Evolutionary conservation across 2,888 invertebrate species (phyloP), one percentile per base, ranked within the genome.

Genomic region (Orgyia antiqua): DNA sequence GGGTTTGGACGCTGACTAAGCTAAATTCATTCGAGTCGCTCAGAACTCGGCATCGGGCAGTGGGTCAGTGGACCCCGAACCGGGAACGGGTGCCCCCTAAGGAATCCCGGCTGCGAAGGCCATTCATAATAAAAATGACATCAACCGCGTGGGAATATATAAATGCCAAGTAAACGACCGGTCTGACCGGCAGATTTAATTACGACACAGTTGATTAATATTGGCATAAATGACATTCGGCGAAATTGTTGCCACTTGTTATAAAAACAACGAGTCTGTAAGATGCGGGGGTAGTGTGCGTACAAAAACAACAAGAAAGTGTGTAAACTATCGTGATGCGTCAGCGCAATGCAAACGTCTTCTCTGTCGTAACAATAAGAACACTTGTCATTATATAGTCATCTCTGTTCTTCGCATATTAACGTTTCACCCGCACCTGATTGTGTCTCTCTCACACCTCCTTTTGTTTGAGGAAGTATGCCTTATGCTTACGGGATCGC

Each of bases 71-170:
- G 74, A 72, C 65, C 66, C 57, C 49, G 45, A 38, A 58, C 42
- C 51, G 52, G 62, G 65, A 57, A 52, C 45, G 42, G 39, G 35
- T 37, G 42, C 44, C 45, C 55, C 51, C 53, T 46, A 56, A 59
- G 66, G 53, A 64, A 67, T 65, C 66, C 60, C 61, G 52, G 51
- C 57, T 56, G 52, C 60, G 66, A 70, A 60, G 68, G 56, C 65
- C 72, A 68, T 68, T 74, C 71, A 76, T 77, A 76, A 80, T 79
- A 74, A 76, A 79, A 77, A 76, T 75, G 79, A 82, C 79, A 80
- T 82, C 77, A 83, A 79, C 73, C 68, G 73, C 82, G 83, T 83
- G 83, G 79, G 83, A 84, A 83, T 74, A 61, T 52, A 63, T 68
- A 72, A 78, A 76, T 75, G 70, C 67, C 75, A 68, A 69, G 61